Evolutionary conservation across 2,113 vertebrate species (phyloP).

Genomic region (Hippocampus comes): DNA sequence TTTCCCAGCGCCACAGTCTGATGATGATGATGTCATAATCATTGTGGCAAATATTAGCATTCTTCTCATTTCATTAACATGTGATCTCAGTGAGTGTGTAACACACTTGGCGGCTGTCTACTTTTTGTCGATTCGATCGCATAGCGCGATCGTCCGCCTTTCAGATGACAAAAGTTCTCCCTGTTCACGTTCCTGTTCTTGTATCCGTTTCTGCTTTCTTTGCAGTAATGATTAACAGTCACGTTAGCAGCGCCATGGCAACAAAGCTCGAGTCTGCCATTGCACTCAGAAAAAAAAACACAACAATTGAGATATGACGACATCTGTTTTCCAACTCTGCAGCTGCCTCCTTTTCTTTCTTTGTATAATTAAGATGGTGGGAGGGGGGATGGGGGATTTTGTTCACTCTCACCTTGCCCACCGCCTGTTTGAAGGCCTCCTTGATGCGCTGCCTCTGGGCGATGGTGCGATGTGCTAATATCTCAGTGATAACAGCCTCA

Average conservation of each 20-base stretch:
- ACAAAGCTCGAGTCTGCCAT: neutral
- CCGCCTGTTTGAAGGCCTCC: slow-evolving; percentile 78
- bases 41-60: slow-evolving; percentile 8
- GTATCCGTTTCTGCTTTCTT: slow-evolving; percentile 25
- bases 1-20: neutral
- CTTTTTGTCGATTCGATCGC: slow-evolving; percentile 5
- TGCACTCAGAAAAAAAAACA: neutral
- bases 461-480: slow-evolving; percentile 74
- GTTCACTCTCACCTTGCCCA: slow-evolving; percentile 82
- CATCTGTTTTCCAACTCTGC: neutral
- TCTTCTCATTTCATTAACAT: slow-evolving; percentile 35
- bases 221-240: slow-evolving; percentile 47
- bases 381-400: neutral
- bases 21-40: slow-evolving; percentile 21
- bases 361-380: neutral
- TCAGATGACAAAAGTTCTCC: slow-evolving; percentile 16
- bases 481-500: slow-evolving; percentile 78
- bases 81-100: slow-evolving; percentile 13
- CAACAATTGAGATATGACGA: neutral
- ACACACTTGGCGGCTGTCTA: slow-evolving; percentile 7
- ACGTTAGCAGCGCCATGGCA: slow-evolving; percentile 7
- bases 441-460: slow-evolving; percentile 90
- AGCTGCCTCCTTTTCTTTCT: neutral
- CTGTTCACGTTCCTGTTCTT: slow-evolving; percentile 13
- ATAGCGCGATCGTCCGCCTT: slow-evolving; percentile 1